These are phyloP conservation scores for Acanthosepion pharaonis DNA, from an alignment of 2,888 invertebrate genomes.

Conservation along the genomic window DNA sequence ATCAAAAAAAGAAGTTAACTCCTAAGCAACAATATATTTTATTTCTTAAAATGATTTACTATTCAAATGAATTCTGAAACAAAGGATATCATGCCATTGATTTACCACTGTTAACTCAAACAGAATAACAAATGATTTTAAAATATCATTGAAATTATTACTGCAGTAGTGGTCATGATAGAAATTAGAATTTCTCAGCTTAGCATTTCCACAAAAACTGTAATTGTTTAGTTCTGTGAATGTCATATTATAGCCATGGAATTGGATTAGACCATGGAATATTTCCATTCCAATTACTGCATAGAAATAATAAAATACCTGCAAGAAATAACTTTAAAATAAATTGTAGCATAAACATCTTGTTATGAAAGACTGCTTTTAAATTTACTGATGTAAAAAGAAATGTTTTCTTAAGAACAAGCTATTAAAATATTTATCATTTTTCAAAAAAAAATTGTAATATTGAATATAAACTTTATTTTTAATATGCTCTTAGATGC, in stretches of 20 bases:
- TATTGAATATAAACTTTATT: no score
- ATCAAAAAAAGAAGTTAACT: no score
- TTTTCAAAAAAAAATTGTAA: no score
- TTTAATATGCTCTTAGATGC: no score
- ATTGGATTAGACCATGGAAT: constrained; percentile 72
- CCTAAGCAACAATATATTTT: no score
- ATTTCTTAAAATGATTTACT: no score
- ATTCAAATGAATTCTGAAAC: background rate
- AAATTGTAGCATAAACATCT: no score
- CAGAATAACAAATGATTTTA: constrained; percentile 74
- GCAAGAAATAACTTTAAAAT: constrained; percentile 48
- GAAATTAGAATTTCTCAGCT: constrained; percentile 73
- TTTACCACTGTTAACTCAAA: constrained; percentile 77
- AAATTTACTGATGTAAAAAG: no score
- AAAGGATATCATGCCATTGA: constrained; percentile 77
- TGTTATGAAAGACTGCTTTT: no score
- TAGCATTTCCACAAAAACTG: constrained; percentile 71
- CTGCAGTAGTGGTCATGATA: constrained; percentile 74
- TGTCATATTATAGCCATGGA: constrained; percentile 65
- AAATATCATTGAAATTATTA: constrained; percentile 76
- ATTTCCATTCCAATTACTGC: constrained; percentile 77
- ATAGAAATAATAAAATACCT: constrained; percentile 76
- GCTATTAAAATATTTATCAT: no score
- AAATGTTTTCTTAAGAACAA: no score
- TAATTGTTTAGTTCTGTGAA: constrained; percentile 46